Percentiles rank a stretch among this genome's conserved stretches.
These are phyloP conservation scores for Rousettus leschenaultii DNA, from an alignment of 2,113 vertebrate genomes.

Conservation along the genomic window DNA sequence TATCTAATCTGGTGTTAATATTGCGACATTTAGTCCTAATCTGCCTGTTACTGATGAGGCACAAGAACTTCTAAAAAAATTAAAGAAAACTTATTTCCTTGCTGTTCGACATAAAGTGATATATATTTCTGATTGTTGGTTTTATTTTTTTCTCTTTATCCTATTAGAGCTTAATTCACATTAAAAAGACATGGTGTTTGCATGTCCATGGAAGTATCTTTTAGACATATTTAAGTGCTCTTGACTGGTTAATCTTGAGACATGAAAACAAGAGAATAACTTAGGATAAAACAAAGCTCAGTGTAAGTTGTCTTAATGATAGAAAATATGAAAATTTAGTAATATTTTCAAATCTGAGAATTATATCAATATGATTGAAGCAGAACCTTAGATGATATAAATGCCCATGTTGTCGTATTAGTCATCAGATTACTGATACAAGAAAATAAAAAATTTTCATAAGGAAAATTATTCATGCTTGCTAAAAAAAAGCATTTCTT, in stretches of 20 bases:
- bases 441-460: not conserved
- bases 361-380: not conserved
- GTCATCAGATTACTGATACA: not conserved
- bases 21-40: slow-evolving; percentile 41
- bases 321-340: not conserved
- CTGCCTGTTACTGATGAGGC: not conserved
- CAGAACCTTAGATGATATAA: not conserved
- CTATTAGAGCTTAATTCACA: not conserved
- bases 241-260: not conserved
- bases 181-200: not conserved
- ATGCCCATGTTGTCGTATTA: not conserved
- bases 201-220: not conserved
- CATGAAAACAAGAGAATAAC: not conserved
- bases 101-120: not conserved
- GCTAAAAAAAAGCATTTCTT: not conserved
- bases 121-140: not conserved
- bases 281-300: not conserved
- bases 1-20: slow-evolving; percentile 38
- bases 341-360: not conserved
- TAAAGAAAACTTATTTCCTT: not conserved
- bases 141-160: not conserved
- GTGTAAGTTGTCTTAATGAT: not conserved
- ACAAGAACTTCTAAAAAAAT: not conserved
- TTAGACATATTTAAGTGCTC: not conserved
- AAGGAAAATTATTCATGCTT: not conserved